Percentiles rank a stretch among this genome's conserved stretches.
Conservation (phyloP, 2,888 invertebrate species). For the Cantharis rustica region DNA sequence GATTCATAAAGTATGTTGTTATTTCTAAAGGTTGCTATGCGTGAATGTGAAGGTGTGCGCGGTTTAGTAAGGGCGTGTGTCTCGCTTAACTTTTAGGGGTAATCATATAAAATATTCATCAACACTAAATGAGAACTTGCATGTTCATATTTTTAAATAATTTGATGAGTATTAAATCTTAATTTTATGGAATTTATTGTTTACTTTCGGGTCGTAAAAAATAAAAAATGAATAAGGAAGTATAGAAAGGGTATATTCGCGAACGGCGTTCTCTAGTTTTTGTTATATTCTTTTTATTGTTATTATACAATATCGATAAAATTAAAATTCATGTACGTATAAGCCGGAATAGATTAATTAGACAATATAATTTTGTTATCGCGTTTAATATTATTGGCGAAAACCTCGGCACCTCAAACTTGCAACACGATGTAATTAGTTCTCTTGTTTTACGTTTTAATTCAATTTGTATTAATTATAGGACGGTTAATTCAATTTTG, state of each 20-base stretch:
- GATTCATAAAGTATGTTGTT: not conserved
- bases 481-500: not conserved
- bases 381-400: not conserved
- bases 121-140: not conserved
- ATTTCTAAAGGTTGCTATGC: not conserved
- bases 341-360: not conserved
- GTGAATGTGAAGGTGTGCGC: not conserved
- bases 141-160: not conserved
- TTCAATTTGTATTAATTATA: not conserved
- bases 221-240: too few relatives aligned
- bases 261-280: too few relatives aligned
- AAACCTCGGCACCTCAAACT: conserved; percentile 1
- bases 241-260: too few relatives aligned
- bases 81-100: not conserved
- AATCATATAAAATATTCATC: not conserved
- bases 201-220: not conserved
- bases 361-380: not conserved
- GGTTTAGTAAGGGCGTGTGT: not conserved
- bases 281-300: not conserved
- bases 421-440: conserved; percentile 1
- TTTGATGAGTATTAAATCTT: not conserved
- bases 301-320: not conserved
- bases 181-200: not conserved
- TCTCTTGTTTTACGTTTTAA: not conserved
- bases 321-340: not conserved